Evolutionary conservation across 2,888 invertebrate species (phyloP).

Genomic region (Hyles lineata): DNA sequence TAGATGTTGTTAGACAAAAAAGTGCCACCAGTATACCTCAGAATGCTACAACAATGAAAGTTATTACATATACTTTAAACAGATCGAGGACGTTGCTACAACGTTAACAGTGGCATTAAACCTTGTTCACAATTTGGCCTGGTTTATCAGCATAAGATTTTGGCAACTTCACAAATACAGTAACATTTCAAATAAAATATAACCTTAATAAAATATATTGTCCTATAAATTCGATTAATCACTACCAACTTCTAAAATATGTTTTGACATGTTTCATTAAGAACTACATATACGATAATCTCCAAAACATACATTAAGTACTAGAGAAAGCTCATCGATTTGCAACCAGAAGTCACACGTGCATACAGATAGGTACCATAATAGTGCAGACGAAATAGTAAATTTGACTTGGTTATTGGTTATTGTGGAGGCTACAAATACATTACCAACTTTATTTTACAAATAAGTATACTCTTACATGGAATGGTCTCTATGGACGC

Average conservation of each 20-base stretch:
- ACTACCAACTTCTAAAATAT: background rate
- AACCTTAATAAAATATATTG: constrained; percentile 2
- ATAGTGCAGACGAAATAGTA: constrained; percentile 2
- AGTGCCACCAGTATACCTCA: background rate
- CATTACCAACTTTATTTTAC: background rate
- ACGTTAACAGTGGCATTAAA: too few species aligned
- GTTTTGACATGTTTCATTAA: background rate
- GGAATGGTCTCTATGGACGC: background rate
- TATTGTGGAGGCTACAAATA: background rate
- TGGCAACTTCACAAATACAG: background rate
- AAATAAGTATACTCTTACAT: background rate
- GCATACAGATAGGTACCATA: background rate
- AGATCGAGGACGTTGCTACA: too few species aligned
- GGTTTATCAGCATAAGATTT: background rate
- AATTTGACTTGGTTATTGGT: background rate
- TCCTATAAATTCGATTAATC: constrained; percentile 14
- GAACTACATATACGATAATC: background rate
- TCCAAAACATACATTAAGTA: background rate
- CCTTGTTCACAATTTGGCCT: background rate
- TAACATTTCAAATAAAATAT: background rate
- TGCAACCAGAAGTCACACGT: background rate
- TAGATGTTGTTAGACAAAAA: background rate
- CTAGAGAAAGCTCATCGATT: background rate
- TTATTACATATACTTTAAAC: background rate
- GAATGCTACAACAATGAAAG: too few species aligned